Percentiles rank a stretch among this genome's conserved stretches.
phyloP scores from a whole-genome alignment of 2,797 vertebrate species.

The Naso thynnoides region DNA sequence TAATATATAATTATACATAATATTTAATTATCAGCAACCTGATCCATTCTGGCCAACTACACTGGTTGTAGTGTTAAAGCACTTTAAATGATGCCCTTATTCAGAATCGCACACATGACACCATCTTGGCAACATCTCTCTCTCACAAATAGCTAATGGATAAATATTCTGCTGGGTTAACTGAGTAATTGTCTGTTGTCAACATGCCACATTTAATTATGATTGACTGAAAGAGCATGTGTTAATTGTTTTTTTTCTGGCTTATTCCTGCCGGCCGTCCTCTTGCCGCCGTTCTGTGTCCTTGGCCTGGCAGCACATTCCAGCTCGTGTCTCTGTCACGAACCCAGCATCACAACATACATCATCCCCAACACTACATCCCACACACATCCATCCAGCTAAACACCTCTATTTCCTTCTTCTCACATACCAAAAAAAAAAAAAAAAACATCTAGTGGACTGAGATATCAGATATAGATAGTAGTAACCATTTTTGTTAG shows the following conservation, averaged over 20 bases:
- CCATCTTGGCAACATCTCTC: slow-evolving; percentile 60
- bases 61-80: slow-evolving; percentile 23
- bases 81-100: slow-evolving; percentile 44
- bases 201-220: slow-evolving; percentile 88
- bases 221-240: slow-evolving; percentile 78
- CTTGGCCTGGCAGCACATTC: slow-evolving; percentile 82
- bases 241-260: slow-evolving; percentile 84
- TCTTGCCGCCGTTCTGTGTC: slow-evolving; percentile 74
- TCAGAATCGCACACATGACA: slow-evolving; percentile 53
- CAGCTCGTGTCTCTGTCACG: slow-evolving; percentile 84
- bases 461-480: neutral
- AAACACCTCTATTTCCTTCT: slow-evolving; percentile 74
- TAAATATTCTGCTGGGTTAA: slow-evolving; percentile 85
- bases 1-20: no score
- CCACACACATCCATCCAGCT: slow-evolving; percentile 78
- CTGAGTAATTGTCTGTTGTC: slow-evolving; percentile 88
- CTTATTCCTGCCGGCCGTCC: slow-evolving; percentile 59
- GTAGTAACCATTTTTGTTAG: neutral
- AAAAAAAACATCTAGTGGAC: neutral
- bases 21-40: neutral
- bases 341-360: slow-evolving; percentile 83
- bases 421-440: slow-evolving; percentile 22
- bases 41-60: neutral
- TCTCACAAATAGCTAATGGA: slow-evolving; percentile 82
- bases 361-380: slow-evolving; percentile 82